Conservation (phyloP, 2,888 invertebrate species). For the Crocallis elinguaria region DNA sequence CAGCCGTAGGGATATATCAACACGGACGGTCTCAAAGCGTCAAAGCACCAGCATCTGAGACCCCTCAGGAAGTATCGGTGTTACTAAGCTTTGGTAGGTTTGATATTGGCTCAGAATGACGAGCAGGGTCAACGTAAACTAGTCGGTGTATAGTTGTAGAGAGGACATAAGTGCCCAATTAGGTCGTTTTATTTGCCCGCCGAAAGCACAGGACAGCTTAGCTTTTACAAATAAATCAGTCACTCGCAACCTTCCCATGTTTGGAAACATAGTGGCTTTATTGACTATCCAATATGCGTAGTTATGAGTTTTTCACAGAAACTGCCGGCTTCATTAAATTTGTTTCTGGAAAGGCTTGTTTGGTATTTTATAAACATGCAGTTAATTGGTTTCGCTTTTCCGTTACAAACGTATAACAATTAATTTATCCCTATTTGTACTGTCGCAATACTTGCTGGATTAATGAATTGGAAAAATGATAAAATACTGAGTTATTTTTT, state of each 20-base stretch:
- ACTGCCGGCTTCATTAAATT: too few species aligned
- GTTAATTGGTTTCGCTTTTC: slow-evolving; percentile 22
- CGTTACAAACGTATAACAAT: background rate
- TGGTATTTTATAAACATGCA: slow-evolving; percentile 15
- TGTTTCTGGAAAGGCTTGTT: background rate
- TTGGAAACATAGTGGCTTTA: slow-evolving; percentile 14
- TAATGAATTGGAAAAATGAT: too few species aligned
- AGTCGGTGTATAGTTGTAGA: slow-evolving; percentile 29
- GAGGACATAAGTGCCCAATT: slow-evolving; percentile 41
- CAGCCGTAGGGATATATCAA: slow-evolving; percentile 38
- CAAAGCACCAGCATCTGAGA: slow-evolving; percentile 29
- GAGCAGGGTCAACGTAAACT: slow-evolving; percentile 25
- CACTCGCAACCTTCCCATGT: slow-evolving; percentile 11
- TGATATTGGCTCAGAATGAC: slow-evolving; percentile 17
- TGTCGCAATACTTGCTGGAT: background rate
- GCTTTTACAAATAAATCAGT: slow-evolving; percentile 39
- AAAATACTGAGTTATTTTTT: too few species aligned
- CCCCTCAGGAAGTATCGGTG: slow-evolving; percentile 22
- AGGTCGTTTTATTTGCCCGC: slow-evolving; percentile 40
- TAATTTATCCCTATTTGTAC: background rate
- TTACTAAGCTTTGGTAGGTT: background rate
- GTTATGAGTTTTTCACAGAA: slow-evolving; percentile 5
- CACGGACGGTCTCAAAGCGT: slow-evolving; percentile 37
- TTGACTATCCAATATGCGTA: slow-evolving; percentile 1
- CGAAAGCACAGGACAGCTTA: slow-evolving; percentile 37